A percentile compares a stretch with the other conserved stretches of the same genome.
These are phyloP conservation scores for Indicator maculatus DNA, from an alignment of 2,113 vertebrate species.

Conservation along the genomic window DNA sequence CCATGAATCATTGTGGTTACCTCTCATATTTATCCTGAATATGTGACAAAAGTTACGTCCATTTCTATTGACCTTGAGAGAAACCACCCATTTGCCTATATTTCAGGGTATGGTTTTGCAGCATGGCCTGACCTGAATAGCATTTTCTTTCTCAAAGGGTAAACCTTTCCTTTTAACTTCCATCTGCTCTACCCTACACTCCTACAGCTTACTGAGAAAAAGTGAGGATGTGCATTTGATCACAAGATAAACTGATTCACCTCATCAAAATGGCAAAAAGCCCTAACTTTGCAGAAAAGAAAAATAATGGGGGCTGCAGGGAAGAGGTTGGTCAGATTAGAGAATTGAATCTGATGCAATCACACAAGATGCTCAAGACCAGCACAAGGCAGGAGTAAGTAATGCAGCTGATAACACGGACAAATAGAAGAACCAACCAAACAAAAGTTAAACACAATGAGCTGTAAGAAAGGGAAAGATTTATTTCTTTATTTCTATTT, in stretches of 20 bases:
- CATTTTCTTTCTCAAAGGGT: background rate
- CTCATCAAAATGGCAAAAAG: background rate
- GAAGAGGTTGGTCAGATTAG: background rate
- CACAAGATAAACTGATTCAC: constrained; percentile 9
- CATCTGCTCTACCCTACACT: background rate
- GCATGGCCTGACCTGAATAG: background rate
- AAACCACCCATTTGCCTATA: background rate
- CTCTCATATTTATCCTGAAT: background rate
- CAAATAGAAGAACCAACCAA: background rate
- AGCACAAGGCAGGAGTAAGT: background rate
- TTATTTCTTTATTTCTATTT: background rate
- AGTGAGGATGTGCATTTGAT: background rate
- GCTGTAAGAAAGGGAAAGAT: background rate
- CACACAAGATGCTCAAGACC: background rate
- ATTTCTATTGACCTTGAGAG: background rate
- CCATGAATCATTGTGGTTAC: background rate
- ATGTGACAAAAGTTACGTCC: background rate
- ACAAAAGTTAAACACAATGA: background rate
- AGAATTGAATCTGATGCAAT: background rate
- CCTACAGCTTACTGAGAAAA: background rate
- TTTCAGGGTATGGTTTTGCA: background rate
- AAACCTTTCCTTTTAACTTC: background rate
- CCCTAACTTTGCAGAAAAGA: background rate
- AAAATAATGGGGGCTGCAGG: background rate
- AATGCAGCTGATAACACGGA: background rate